Base-by-base conservation (phyloP, 2,888 invertebrate genomes). In the Pachydiplax longipennis region DNA sequence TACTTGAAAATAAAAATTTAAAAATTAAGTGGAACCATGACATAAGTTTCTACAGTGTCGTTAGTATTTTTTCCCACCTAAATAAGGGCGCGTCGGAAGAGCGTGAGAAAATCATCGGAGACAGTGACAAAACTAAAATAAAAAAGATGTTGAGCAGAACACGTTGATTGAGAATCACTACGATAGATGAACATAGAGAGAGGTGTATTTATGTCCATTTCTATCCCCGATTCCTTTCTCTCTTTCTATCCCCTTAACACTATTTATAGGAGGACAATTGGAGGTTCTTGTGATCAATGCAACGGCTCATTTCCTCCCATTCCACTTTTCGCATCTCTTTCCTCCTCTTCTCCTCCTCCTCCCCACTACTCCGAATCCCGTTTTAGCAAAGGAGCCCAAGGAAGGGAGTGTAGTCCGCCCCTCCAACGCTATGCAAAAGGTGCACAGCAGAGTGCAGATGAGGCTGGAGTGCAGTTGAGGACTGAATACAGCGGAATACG, bases 331-430 rank as follows among this genome's bases (percentile, higher is more conserved):
- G 53, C 58, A n/a, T 65, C 87, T 35, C 13, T 58, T 22, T 35
- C 48, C 25, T n/a, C n/a, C 15, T 12, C 37, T 37, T 35, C 58
- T 6, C 44, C 35, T n/a, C 13, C 48, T 8, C 2, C 40, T 37
- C 87, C 58, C 87, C 61, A 10, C 13, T 15, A 87, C 87, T 22
- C 61, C 87, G 61, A 87, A 37, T 87, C 87, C 87, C 31, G 87
- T 65, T 87, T 61, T 12, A 31, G 87, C 31, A 22, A 58, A 31
- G 31, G 58, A 22, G 61, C 35, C 22, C 13, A 18, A 58, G 58
- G 15, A 8, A 22, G 48, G 31, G 35, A 58, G 35, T 15, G 48
- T 1, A 5, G 83, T 35, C 35, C 18, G 35, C 83, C 58, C 83
- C 83, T 18, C 58, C 58, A 35, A 25, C 12, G 25, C 83, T 58